Evolutionary conservation across 2,888 invertebrate genomes (phyloP), one percentile per base, ranked within the genome.

Genomic region (Axea sp.): DNA sequence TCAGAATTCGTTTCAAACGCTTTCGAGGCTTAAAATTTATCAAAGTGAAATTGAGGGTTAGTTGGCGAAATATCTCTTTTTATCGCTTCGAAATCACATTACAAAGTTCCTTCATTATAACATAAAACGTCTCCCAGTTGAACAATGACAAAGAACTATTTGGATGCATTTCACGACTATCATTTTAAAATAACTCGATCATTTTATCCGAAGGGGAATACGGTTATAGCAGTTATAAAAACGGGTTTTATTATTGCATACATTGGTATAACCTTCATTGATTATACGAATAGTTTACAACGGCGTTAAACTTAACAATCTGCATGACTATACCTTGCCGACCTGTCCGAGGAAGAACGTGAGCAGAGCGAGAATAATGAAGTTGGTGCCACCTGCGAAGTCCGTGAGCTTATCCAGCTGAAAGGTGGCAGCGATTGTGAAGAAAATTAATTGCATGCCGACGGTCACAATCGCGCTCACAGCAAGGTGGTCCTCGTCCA

Each of bases 371-470:
- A 97, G 91, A 55, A 96, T 94, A 77, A 96, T 95, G 87, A 97
- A 97, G 89, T 97, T 97, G 59, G 95, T 94, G 60, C 97, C 97
- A 4, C 97, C 96, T 71, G 96, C 96, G 89, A 97, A 96, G 88
- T 97, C 97, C 0, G 96, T 95, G 62, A 97, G 90, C 89, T 96
- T 96, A 86, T 97, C 96, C 89, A 94, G 92, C 87, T 96, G 95
- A 80, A 95, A 94, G 57, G 93, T 91, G 2, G 95, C 94, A 31
- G 96, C 96, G 78, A 97, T 92, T 28, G 93, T 90, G 88, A 97
- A 97, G 89, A 96, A 97, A 51, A 95, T 90, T 55, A 96, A 90
- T 89, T 97, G 97, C 93, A 96, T 92, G 14, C 91, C 91, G 19
- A 94, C 92, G 0, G 94, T 94, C 43, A 95, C 94, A 88, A 95